These are phyloP conservation scores for Xylota sylvarum DNA, from an alignment of 2,888 invertebrate species.

Conservation along the genomic window DNA sequence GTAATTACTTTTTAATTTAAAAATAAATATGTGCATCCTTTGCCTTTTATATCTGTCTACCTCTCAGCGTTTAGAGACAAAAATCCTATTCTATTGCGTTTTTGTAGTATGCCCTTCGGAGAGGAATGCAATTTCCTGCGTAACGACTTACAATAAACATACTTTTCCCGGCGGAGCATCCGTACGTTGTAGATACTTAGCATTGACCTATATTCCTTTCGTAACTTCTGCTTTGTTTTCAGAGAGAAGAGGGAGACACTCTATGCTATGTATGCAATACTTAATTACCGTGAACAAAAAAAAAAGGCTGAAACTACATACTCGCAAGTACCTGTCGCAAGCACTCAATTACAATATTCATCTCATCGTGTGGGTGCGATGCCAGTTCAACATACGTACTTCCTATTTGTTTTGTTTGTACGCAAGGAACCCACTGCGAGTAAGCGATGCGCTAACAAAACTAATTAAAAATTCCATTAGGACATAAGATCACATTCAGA, in stretches of 20 bases:
- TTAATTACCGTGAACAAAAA: conserved; percentile 17
- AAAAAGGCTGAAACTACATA: not conserved
- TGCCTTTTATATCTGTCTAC: not conserved
- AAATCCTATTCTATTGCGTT: not conserved
- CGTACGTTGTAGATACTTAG: conserved; percentile 17
- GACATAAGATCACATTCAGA: conserved; percentile 32
- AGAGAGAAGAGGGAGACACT: not conserved
- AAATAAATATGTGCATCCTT: not conserved
- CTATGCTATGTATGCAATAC: conserved; percentile 14
- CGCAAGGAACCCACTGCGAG: conserved; percentile 19
- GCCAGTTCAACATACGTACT: not conserved
- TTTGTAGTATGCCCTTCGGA: not conserved
- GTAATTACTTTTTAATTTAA: conserved; percentile 9
- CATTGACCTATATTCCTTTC: conserved; percentile 69
- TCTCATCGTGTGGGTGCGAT: conserved; percentile 9
- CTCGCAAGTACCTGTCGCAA: conserved; percentile 39
- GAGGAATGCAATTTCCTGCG: conserved; percentile 46
- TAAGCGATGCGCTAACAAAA: conserved; percentile 40
- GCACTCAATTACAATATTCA: conserved; percentile 3
- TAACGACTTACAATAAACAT: conserved; percentile 22
- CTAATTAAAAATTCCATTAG: conserved; percentile 57
- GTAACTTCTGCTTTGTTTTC: conserved; percentile 36
- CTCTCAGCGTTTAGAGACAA: not conserved
- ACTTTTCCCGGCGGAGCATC: not conserved
- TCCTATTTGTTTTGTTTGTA: conserved; percentile 32